Conservation (phyloP, 2,888 invertebrate species). For the Synergus japonicus region DNA sequence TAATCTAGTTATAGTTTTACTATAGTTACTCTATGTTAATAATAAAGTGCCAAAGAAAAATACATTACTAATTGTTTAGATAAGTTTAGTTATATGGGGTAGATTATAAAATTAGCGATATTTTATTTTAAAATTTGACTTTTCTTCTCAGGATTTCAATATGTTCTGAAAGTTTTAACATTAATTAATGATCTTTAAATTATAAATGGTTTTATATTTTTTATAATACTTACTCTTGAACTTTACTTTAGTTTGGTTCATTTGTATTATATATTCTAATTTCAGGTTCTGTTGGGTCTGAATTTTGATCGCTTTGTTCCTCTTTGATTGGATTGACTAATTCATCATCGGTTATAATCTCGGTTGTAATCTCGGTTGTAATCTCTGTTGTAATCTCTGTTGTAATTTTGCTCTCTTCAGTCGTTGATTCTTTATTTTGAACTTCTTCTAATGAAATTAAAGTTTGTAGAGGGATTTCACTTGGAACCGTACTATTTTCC, state of each 20-base stretch:
- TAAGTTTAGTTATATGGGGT: not conserved
- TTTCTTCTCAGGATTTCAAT: not conserved
- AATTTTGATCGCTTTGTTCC: not conserved
- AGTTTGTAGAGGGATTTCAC: not conserved
- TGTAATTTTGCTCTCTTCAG: not conserved
- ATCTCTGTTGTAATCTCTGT: not conserved
- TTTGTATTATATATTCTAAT: conserved; percentile 5
- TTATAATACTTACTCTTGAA: not conserved
- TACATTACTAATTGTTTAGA: not conserved
- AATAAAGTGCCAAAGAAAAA: conserved; percentile 77
- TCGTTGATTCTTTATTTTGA: not conserved
- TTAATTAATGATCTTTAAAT: not conserved
- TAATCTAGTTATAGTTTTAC: no score
- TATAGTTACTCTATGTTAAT: conserved; percentile 60
- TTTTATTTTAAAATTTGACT: not conserved
- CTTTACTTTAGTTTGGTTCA: not conserved
- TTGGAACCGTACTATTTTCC: not conserved
- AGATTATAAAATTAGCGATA: not conserved
- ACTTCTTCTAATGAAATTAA: not conserved
- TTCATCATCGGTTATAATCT: not conserved
- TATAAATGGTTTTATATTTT: not conserved
- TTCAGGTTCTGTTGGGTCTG: conserved; percentile 20
- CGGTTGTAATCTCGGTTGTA: not conserved
- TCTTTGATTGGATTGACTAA: not conserved
- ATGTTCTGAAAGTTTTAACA: not conserved